phyloP scores from a whole-genome alignment of 35 echinoderm and acorn worm species.

The Ptychodera flava region DNA sequence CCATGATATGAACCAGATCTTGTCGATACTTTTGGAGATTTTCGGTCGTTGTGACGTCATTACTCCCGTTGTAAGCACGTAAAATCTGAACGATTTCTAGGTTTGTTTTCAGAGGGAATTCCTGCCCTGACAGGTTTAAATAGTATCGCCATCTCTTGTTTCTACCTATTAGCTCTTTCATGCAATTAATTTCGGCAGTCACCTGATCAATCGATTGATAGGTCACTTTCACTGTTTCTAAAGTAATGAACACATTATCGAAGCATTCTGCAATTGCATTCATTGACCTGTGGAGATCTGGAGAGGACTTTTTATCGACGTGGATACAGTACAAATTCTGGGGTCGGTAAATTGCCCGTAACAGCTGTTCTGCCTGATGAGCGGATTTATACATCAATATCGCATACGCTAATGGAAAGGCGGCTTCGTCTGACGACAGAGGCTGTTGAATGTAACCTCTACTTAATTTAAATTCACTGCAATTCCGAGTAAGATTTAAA shows the following conservation, averaged over 20 bases:
- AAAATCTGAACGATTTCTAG: constrained; percentile 64
- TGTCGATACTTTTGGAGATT: constrained; percentile 5
- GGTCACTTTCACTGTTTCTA: constrained; percentile 39
- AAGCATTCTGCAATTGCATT: constrained; percentile 44
- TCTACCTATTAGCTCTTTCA: constrained; percentile 37
- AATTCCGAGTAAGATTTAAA: background rate
- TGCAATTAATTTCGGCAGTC: constrained; percentile 62
- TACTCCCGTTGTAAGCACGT: constrained; percentile 35
- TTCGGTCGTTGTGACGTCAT: constrained; percentile 23
- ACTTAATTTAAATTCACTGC: background rate
- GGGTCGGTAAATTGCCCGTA: constrained; percentile 55
- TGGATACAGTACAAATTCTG: constrained; percentile 79
- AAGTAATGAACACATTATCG: constrained; percentile 59
- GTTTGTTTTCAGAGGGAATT: constrained; percentile 84
- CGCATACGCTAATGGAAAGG: background rate
- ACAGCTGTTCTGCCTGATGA: constrained; percentile 42
- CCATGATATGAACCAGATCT: constrained; percentile 9
- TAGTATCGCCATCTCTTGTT: constrained; percentile 38
- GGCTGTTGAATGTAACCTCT: background rate
- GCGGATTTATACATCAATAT: background rate
- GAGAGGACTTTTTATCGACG: constrained; percentile 37
- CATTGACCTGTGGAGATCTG: constrained; percentile 32
- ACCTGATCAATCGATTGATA: constrained; percentile 27
- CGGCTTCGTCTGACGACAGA: background rate
- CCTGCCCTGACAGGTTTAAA: constrained; percentile 58